These are phyloP conservation scores for Litocranius walleri DNA, from an alignment of 2,113 vertebrate species.

Conservation along the genomic window DNA sequence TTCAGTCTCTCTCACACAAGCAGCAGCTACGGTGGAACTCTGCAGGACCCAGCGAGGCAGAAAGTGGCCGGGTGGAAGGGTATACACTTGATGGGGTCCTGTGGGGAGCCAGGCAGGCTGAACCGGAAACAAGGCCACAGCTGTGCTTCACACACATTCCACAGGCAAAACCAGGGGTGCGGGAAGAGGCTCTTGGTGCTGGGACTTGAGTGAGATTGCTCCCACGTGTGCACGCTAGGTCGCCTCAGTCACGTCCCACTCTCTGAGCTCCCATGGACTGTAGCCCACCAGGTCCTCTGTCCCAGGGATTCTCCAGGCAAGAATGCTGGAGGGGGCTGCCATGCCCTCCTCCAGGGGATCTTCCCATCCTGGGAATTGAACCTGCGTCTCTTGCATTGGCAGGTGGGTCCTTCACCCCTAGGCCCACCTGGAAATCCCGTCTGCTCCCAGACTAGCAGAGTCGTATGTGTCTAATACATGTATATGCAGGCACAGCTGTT, in stretches of 20 bases:
- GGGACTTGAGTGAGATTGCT: accelerated
- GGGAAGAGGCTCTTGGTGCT: accelerated
- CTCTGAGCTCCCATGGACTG: too few species aligned
- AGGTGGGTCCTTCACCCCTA: background rate
- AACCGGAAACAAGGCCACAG: accelerated
- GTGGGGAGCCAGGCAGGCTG: accelerated
- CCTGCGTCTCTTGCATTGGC: background rate
- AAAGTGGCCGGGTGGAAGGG: accelerated
- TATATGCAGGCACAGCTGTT: accelerated
- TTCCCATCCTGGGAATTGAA: too few species aligned
- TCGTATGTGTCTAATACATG: background rate
- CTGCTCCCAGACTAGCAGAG: accelerated
- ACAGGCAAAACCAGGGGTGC: too few species aligned
- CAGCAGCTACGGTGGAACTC: accelerated
- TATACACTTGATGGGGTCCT: accelerated
- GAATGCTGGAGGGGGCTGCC: too few species aligned
- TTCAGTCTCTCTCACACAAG: background rate
- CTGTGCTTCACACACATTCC: background rate
- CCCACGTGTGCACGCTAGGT: accelerated
- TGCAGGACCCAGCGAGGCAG: accelerated
- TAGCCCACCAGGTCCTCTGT: too few species aligned
- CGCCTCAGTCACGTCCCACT: accelerated
- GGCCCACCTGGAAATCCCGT: background rate
- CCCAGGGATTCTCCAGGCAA: too few species aligned
- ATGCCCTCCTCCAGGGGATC: too few species aligned